Conservation (phyloP, 1,140 invertebrate species). For the Conus betulinus region DNA sequence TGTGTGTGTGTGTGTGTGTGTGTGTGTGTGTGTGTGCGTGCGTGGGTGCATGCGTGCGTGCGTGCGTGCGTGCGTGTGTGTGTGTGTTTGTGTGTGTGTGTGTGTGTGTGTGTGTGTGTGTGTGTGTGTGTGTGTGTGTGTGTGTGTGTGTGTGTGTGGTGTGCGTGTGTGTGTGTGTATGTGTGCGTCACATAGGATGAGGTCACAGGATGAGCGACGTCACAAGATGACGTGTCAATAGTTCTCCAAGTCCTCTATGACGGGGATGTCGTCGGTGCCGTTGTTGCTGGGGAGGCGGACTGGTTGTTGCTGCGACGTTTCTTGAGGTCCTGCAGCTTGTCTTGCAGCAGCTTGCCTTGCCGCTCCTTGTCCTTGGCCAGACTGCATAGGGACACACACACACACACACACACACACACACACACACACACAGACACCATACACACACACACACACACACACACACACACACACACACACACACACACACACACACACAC, state of each 20-base stretch:
- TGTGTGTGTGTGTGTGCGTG: too few species aligned
- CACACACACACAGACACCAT: background rate
- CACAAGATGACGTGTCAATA: slow-evolving; percentile 15
- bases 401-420: background rate
- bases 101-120: too few species aligned
- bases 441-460: background rate
- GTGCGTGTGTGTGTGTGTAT: too few species aligned
- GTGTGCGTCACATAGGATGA: background rate
- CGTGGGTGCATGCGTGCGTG: too few species aligned
- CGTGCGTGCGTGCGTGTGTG: too few species aligned
- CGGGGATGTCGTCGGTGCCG: background rate
- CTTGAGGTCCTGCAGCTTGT: slow-evolving; percentile 47
- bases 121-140: too few species aligned
- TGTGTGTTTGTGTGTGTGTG: too few species aligned
- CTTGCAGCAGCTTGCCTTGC: slow-evolving; percentile 36
- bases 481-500: background rate
- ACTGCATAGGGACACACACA: background rate
- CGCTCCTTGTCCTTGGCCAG: slow-evolving; percentile 44
- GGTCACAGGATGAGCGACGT: background rate
- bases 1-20: too few species aligned
- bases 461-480: background rate
- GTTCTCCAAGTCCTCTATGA: slow-evolving; percentile 30
- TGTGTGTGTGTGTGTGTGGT: too few species aligned
- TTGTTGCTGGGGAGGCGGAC: background rate
- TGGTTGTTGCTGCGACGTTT: slow-evolving; percentile 16